A percentile compares a stretch with the other conserved stretches of the same genome.
Conservation (phyloP, 2,113 vertebrate species). For the Oxyruncus cristatus region DNA sequence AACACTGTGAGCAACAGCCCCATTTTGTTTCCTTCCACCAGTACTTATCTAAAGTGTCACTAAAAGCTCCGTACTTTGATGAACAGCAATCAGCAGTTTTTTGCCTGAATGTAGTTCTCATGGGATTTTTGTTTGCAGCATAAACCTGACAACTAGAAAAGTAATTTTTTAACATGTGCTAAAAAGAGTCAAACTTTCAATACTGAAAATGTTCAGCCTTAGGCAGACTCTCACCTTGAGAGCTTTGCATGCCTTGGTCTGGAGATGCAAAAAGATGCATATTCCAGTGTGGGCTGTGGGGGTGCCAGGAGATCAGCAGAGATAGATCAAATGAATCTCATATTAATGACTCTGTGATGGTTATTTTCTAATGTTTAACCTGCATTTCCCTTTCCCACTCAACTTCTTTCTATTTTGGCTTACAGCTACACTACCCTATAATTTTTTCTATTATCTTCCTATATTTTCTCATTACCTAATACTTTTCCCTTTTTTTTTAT, state of each 20-base stretch:
- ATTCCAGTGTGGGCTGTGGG: accelerated
- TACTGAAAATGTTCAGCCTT: not conserved
- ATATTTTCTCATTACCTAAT: not conserved
- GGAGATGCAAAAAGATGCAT: not conserved
- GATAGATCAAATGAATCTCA: not conserved
- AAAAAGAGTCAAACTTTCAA: not conserved
- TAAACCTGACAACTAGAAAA: not conserved
- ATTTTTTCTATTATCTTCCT: not conserved
- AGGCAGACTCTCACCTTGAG: not conserved
- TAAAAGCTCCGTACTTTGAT: not conserved
- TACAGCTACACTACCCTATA: not conserved
- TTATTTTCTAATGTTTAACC: not conserved
- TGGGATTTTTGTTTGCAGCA: not conserved
- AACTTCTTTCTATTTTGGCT: not conserved
- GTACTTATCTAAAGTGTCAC: not conserved
- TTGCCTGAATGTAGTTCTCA: not conserved
- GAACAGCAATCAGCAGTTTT: not conserved
- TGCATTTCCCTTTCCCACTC: not conserved
- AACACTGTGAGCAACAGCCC: not conserved
- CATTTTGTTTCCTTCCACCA: not conserved
- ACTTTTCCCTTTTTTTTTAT: not conserved
- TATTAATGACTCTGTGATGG: not conserved
- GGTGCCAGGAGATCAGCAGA: not conserved
- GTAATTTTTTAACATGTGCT: not conserved
- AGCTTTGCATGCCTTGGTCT: not conserved